A percentile compares a stretch with the other conserved stretches of the same genome.
Conservation (phyloP, 2,797 vertebrate species). For the Pelobates cultripes region DNA sequence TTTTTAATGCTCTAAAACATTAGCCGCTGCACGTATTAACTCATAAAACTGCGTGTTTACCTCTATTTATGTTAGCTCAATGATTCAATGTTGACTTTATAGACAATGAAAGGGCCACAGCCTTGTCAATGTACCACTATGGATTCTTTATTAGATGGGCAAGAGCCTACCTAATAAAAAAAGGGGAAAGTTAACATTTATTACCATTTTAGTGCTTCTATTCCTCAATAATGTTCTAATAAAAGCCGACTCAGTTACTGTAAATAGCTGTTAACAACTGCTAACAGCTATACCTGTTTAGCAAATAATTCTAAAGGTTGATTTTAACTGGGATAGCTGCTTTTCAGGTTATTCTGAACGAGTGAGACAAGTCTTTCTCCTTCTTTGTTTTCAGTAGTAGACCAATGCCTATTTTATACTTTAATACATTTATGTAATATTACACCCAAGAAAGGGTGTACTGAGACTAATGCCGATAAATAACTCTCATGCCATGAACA, state of each 20-base stretch:
- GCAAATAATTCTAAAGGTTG: conserved; percentile 43
- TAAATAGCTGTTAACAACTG: conserved; percentile 47
- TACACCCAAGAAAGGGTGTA: no score
- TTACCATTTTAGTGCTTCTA: conserved; percentile 44
- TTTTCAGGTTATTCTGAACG: background rate
- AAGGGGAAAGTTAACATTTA: conserved; percentile 26
- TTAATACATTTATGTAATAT: no score
- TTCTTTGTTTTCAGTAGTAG: background rate
- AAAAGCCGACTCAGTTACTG: conserved; percentile 39
- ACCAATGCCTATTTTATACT: no score
- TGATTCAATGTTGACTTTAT: conserved; percentile 52
- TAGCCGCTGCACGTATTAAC: conserved; percentile 53
- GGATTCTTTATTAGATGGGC: conserved; percentile 29
- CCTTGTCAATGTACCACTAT: conserved; percentile 32
- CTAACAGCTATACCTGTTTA: conserved; percentile 27
- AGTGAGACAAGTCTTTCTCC: background rate
- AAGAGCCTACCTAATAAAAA: conserved; percentile 29
- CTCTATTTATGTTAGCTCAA: conserved; percentile 41
- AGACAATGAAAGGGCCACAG: conserved; percentile 32
- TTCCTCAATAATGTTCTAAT: conserved; percentile 53
- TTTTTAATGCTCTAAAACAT: conserved; percentile 51
- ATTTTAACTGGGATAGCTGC: conserved; percentile 24
- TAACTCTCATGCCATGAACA: no score
- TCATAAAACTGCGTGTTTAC: conserved; percentile 48
- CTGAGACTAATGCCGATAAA: no score